These are phyloP conservation scores for Darevskia mixta DNA, from an alignment of 2,797 vertebrate genomes.

Conservation along the genomic window DNA sequence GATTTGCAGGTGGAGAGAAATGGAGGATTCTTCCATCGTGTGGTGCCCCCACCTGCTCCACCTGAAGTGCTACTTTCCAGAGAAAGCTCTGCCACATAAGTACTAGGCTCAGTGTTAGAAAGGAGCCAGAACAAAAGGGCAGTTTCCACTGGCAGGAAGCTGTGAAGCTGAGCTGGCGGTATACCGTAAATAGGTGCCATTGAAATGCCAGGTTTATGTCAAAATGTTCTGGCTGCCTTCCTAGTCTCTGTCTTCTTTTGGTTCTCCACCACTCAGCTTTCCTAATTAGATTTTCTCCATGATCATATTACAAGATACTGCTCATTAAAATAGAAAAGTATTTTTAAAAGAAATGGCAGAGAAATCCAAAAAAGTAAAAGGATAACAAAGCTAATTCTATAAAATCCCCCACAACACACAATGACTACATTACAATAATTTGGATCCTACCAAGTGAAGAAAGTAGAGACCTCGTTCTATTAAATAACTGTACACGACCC, in stretches of 20 bases:
- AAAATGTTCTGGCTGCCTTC: background rate
- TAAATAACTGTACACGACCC: constrained; percentile 1
- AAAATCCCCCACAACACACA: no score
- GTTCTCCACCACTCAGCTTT: background rate
- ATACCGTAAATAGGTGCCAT: background rate
- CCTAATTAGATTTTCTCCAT: background rate
- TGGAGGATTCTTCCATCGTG: background rate
- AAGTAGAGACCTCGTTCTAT: background rate
- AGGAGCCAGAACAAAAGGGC: background rate
- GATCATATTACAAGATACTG: background rate
- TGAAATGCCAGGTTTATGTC: background rate
- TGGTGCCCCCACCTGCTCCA: background rate
- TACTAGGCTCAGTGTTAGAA: background rate
- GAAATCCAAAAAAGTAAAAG: background rate
- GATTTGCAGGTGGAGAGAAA: no score
- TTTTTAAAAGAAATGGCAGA: background rate
- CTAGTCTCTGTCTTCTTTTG: background rate
- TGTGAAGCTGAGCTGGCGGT: background rate
- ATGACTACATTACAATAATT: background rate
- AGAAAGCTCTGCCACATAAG: background rate
- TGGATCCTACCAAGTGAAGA: background rate
- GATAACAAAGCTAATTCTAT: background rate
- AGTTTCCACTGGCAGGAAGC: background rate
- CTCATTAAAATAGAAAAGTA: background rate
- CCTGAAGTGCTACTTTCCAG: background rate